Evolutionary conservation across 2,113 vertebrate genomes (phyloP).

Genomic region (Okapia johnstoni): DNA sequence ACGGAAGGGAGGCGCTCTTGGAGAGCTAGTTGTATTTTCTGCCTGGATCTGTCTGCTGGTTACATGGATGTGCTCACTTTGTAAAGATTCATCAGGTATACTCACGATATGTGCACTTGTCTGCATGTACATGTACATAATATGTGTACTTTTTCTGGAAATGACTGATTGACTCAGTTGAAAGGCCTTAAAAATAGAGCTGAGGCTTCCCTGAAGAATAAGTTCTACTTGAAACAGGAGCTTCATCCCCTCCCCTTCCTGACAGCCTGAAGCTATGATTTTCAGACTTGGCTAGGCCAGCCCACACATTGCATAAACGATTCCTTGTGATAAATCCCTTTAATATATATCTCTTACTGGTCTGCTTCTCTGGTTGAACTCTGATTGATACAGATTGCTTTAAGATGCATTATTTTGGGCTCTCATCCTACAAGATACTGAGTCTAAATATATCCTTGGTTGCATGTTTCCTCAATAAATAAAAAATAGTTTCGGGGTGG

Average conservation of each 20-base stretch:
- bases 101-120: not conserved
- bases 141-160: not conserved
- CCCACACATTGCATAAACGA: not conserved
- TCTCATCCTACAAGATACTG: not conserved
- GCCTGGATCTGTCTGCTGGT: not conserved
- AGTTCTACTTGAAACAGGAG: not conserved
- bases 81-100: not conserved
- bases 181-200: not conserved
- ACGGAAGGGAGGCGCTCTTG: fast-evolving
- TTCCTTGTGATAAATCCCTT: not conserved
- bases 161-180: not conserved
- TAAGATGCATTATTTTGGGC: not conserved
- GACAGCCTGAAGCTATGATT: not conserved
- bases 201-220: not conserved
- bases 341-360: not conserved
- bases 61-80: not conserved
- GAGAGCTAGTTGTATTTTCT: not conserved
- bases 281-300: not conserved
- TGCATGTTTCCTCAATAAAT: not conserved
- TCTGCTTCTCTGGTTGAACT: not conserved
- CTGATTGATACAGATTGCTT: not conserved
- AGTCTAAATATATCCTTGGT: not conserved
- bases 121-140: not conserved
- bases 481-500: not conserved
- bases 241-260: not conserved